Evolutionary conservation across 2,797 vertebrate species (phyloP), one percentile per base, ranked within the genome.

Genomic region (Hippopotamyrus pictus): DNA sequence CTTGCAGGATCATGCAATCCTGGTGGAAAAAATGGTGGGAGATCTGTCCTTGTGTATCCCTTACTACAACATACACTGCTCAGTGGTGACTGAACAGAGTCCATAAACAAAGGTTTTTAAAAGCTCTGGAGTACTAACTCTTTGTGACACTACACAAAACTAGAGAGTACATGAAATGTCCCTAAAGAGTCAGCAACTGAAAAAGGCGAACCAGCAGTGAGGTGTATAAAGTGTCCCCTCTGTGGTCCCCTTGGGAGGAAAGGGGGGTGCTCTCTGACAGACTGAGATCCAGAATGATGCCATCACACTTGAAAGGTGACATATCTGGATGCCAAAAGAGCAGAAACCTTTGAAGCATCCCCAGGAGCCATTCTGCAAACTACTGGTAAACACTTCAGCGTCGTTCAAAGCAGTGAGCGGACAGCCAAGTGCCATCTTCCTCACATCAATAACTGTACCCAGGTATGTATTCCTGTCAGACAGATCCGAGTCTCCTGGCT

Each of bases 401-500:
- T 93, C 90, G 90, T 92, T 94, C 92, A 94, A 37, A 85, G 33
- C 19, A 89, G 33, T 14, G 89, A 1, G 90, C 91, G 92, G 37
- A 84, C 46, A 93, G 89, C 89, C 91, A 91, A 91, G 92, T 92
- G 79, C 50, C 92, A 91, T 91, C 92, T 88, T 91, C 92, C 91
- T 91, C 93, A 90, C 91, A 90, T 94, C 92, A 92, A 92, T 92
- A 93, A 94, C 91, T 92, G 86, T 92, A 90, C 92, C 92, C 92
- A 88, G 92, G 89, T 90, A 90, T 93, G 89, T 90, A 91, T 93
- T 91, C 90, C 90, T 91, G 88, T 90, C 93, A 95, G 93, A 94
- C 93, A 90, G 92, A 94, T 93, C 93, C 79, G 92, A 94, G 94
- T 94, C 91, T 88, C 89, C 90, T 90, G 94, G 93, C 94, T 95